Base-by-base conservation (phyloP, 2,797 vertebrate genomes). In the Mus minutoides region DNA sequence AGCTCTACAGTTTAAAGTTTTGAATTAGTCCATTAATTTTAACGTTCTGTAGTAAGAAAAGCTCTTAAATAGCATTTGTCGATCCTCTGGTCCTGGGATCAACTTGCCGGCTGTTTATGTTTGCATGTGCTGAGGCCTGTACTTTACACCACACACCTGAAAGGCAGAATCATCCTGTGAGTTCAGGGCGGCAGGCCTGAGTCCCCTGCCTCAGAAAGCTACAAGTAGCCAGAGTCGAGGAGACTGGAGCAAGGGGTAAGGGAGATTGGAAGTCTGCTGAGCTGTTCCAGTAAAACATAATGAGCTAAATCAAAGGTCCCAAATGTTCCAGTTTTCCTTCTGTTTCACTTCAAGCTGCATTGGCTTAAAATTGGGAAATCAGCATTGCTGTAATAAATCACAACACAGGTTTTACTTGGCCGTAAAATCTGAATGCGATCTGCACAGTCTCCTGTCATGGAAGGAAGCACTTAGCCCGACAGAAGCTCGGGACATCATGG, bases 281-380 rank as follows among this genome's bases (percentile, higher is more conserved):
- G 26, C 3, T 10, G 22, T 83, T 87, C 60, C 58, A 40, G 52
- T 52, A 76, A 92, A 84, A 82, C 0, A 1, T 17, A 62, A 54
- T 43, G 54, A 89, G 94, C 79, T 84, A 52, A 92, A 93, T 60
- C 75, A 49, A 85, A 90, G 78, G 69, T 90, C 91, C 90, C 88
- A 60, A 91, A 92, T 78, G 88, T 86, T 90, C 94, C 94, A 94
- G 91, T 95, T 97, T 96, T 92, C 95, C 88, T 92, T 92, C 89
- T 60, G 29, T 94, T 96, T 95, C 93, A 93, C 97, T 96, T 94
- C 94, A 94, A 89, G 95, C 76, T 75, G 79, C 54, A 95, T 92
- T 97, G 94, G 92, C 94, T 96, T 95, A 92, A 96, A 96, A 96
- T 97, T 94, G 94, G 96, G 92, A 97, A 95, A 95, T 96, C 88